Conservation (phyloP, 2,797 vertebrate genomes). For the Trachops cirrhosus region DNA sequence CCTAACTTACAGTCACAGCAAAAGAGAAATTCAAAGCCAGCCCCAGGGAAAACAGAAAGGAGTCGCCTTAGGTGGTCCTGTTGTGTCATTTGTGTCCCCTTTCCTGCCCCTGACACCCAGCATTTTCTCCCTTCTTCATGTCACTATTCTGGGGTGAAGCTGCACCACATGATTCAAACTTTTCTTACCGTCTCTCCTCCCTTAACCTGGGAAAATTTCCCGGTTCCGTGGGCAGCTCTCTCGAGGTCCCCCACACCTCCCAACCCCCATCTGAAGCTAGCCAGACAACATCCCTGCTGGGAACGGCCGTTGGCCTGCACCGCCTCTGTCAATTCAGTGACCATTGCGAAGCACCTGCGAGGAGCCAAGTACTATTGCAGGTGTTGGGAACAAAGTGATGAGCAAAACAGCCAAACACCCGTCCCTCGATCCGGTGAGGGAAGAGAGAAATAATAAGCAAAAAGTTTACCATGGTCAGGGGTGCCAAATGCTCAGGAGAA, state of each 20-base stretch:
- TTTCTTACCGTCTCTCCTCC: background rate
- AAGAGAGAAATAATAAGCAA: background rate
- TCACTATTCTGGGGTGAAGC: background rate
- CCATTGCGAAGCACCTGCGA: background rate
- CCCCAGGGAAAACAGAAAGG: background rate
- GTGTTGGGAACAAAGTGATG: background rate
- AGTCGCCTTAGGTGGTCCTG: background rate
- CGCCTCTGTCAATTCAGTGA: background rate
- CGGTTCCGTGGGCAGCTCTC: background rate
- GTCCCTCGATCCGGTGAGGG: background rate
- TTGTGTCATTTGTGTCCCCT: background rate
- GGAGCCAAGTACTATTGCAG: background rate
- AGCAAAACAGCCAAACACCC: background rate
- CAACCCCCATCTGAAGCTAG: background rate
- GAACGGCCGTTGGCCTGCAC: background rate
- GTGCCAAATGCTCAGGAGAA: background rate
- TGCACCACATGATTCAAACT: background rate
- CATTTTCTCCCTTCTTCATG: background rate
- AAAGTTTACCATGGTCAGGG: background rate
- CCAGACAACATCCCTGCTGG: rapidly evolving
- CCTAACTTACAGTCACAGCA: background rate
- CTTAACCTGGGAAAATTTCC: background rate
- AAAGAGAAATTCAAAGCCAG: background rate
- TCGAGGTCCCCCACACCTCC: background rate
- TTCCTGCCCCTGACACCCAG: background rate